Conservation (phyloP, 2,888 invertebrate genomes). For the Luperina nickerlii region DNA sequence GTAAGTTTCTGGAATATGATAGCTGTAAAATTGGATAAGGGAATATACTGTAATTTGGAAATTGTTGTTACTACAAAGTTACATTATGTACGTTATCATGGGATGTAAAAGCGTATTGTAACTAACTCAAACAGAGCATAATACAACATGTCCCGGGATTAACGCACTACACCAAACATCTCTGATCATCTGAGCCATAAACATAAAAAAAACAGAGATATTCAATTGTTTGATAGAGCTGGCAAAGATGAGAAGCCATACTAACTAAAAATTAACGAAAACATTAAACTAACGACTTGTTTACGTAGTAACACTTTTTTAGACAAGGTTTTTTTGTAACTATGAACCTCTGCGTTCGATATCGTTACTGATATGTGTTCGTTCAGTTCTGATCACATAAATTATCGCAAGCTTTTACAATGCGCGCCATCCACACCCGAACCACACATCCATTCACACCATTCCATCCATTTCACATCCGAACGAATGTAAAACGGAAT, state of each 20-base stretch:
- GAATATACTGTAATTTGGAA: conserved; percentile 8
- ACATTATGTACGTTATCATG: not conserved
- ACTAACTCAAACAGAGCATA: not conserved
- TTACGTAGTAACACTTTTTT: not conserved
- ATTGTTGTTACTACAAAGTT: conserved; percentile 13
- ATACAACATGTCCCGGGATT: not conserved
- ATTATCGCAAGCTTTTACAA: not conserved
- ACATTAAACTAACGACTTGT: not conserved
- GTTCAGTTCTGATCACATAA: no score
- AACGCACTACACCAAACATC: not conserved
- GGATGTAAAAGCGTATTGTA: conserved; percentile 1
- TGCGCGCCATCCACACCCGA: no score
- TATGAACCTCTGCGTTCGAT: not conserved
- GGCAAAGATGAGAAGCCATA: no score
- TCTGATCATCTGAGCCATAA: not conserved
- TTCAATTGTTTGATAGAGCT: not conserved
- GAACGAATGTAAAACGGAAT: no score
- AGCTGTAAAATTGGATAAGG: conserved; percentile 40
- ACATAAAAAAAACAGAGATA: not conserved
- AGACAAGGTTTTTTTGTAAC: not conserved
- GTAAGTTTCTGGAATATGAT: conserved; percentile 46
- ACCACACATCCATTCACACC: no score
- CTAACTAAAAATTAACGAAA: not conserved
- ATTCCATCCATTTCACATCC: not conserved
- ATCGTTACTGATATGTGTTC: no score